Evolutionary conservation across 2,888 invertebrate species (phyloP), one percentile per base, ranked within the genome.

Genomic region (Epinotia demarniana): DNA sequence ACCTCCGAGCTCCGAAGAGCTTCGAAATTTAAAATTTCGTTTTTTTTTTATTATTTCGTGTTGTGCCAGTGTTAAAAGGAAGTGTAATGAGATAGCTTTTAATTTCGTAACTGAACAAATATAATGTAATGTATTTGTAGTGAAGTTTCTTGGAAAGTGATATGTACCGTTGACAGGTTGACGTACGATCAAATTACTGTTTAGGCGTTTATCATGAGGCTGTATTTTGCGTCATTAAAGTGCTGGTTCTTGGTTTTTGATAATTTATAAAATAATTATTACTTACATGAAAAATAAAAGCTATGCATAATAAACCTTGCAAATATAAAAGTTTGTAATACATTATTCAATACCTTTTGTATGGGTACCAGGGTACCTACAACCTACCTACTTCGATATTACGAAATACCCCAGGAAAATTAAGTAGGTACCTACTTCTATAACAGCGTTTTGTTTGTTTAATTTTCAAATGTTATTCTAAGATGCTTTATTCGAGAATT

Each of bases 161-260:
- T 74, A 68, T 75, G 70, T 72, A 72, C 75, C 75, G 72, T 75
- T 75, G 71, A 75, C 66, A 70, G 75, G 60, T 75, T 72, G 75
- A 72, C 67, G 66, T 72, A 58, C 55, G 75, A 60, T 75, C 72
- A 55, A 23, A 60, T 75, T 75, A 75, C 75, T 66, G 64, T 19
- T 67, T 73, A 53, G 12, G 43, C 19, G 23, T 68, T 39, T 73
- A 19, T 73, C 27, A 43, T 68, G 53, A 55, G 55, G 62, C 62
- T 43, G 43, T 39, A 39, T n/a, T 57, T 60, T 23, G 18, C 23
- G 16, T 12, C 49, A 39, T 61, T n/a, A 68, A 68, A 39, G 39
- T 33, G 33, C 18, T 16, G 43, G 46, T 64, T 64, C 63, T 63
- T 18, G 5, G 19, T 6, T 18, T 3, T n/a, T 55, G 18, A 3